Evolutionary conservation across 2,888 invertebrate genomes (phyloP).

Genomic region (Drosophila subsilvestris): DNA sequence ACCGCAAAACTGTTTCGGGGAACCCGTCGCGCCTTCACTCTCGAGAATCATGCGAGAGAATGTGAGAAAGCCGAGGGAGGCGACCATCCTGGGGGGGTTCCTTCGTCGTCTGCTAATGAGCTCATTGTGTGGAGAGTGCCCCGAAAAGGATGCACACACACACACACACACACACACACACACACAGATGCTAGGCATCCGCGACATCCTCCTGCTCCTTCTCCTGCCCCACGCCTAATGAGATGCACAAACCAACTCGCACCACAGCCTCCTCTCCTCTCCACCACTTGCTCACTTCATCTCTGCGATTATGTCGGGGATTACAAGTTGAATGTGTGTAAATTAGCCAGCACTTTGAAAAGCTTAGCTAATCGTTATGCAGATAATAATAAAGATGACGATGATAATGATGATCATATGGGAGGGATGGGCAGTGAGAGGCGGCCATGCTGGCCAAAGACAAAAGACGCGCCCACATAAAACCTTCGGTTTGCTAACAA

Average conservation of each 20-base stretch:
- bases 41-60: neutral
- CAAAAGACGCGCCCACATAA: constrained; percentile 42
- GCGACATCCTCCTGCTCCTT: constrained; percentile 39
- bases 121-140: constrained; percentile 33
- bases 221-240: constrained; percentile 41
- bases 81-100: neutral
- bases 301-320: constrained; percentile 32
- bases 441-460: constrained; percentile 20
- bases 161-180: constrained; percentile 1
- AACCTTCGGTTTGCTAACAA: neutral
- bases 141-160: constrained; percentile 32
- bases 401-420: neutral
- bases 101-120: constrained; percentile 30
- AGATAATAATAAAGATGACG: constrained; percentile 22
- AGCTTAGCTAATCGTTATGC: constrained; percentile 31
- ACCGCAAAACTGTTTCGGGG: constrained; percentile 32
- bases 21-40: constrained; percentile 2
- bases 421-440: constrained; percentile 7
- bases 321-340: constrained; percentile 57
- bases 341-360: constrained; percentile 59
- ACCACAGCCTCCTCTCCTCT: constrained; percentile 6
- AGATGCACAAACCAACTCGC: constrained; percentile 35
- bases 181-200: constrained; percentile 8
- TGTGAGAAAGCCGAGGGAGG: neutral
- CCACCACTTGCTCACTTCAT: constrained; percentile 18